Base-by-base conservation (phyloP, 1,140 invertebrate genomes). In the Hyles vespertilio region DNA sequence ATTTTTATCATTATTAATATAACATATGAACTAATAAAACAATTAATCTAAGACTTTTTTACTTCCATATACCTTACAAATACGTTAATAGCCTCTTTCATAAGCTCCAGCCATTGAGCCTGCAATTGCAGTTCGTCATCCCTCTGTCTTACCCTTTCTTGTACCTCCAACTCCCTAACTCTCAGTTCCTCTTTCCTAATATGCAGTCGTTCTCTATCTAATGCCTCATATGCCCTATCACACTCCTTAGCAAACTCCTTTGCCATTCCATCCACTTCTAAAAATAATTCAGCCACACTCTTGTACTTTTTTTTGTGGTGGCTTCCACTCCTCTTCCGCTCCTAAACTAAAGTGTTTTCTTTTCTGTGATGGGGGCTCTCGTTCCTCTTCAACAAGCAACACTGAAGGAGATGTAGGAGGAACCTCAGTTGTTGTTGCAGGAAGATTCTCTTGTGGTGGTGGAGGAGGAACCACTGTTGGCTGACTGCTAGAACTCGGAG, bases 71-170 rank as follows among this genome's bases (percentile, higher is more conserved):
- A 22, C 12, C 11, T 49, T 6, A n/a, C 11, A 49, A 49, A 49
- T n/a, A 49, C 47, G 6, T 49, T 6, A 2, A 49, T 45, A 45
- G 43, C 43, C 47, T 49, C 47, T n/a, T 49, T 12, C 47, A 49
- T 49, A 49, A 49, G 11, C 11, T 12, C 12, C 47, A 49, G 47
- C 47, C 47, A 49, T 22, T 49, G 9, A 49, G 47, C 12, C 12
- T 49, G 47, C 47, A 49, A n/a, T 12, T 22, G 9, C 47, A n/a
- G 43, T 12, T 49, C 47, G 6, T 6, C 47, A 49, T 49, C 47
- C 12, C 47, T 49, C 47, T 49, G 47, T 49, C 47, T 49, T 49
- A 49, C 47, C 12, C 47, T 49, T 22, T 49, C 47, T 49, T 49
- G 47, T 11, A 49, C 12, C 11, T 49, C 47, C 7, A 49, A 49